phyloP scores from a whole-genome alignment of 2,888 invertebrate species.

The Mesorhabditis belari region DNA sequence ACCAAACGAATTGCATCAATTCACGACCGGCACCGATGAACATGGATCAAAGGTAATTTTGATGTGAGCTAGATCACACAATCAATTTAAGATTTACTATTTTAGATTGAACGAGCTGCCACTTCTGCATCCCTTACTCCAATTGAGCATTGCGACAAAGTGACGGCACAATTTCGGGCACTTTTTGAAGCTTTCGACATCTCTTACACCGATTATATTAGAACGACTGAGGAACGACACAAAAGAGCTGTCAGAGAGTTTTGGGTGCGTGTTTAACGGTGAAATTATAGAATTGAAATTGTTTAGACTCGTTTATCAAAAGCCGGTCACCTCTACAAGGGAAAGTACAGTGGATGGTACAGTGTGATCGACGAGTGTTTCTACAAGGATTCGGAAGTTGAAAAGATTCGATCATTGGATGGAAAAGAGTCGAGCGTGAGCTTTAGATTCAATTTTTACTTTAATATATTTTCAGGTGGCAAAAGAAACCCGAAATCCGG shows the following conservation, averaged over 20 bases:
- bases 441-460: not conserved
- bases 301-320: conserved; percentile 66
- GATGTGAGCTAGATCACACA: too few species aligned
- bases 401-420: conserved; percentile 10
- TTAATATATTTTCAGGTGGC: conserved; percentile 63
- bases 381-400: conserved; percentile 64
- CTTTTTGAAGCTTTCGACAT: conserved; percentile 57
- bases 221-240: conserved; percentile 78
- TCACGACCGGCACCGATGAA: conserved; percentile 83
- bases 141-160: conserved; percentile 71
- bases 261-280: conserved; percentile 74
- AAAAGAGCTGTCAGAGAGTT: conserved; percentile 71
- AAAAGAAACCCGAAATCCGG: conserved; percentile 74
- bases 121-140: too few species aligned
- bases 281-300: too few species aligned
- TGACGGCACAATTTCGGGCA: conserved; percentile 59
- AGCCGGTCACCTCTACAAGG: conserved; percentile 66
- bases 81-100: not conserved
- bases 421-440: conserved; percentile 10
- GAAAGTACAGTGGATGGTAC: conserved; percentile 89
- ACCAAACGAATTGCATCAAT: conserved; percentile 35
- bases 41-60: conserved; percentile 71
- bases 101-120: conserved; percentile 60
- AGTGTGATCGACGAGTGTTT: conserved; percentile 88
- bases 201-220: conserved; percentile 71